A percentile compares a stretch with the other conserved stretches of the same genome.
Evolutionary conservation across 2,797 vertebrate species (phyloP).

Genomic region (Gymnothorax reevesii): DNA sequence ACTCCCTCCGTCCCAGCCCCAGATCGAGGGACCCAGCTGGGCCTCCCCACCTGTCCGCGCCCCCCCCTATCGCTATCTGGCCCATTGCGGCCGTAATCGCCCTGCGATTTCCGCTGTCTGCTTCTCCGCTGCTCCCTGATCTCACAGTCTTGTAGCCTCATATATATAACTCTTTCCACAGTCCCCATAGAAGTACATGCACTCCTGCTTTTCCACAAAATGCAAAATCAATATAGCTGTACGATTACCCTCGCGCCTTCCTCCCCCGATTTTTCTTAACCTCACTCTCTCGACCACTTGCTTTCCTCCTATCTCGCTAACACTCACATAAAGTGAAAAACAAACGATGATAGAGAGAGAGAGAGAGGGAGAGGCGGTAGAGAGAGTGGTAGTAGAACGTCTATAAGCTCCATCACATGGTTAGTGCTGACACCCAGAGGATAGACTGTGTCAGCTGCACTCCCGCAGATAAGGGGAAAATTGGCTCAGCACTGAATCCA

Average conservation of each 20-base stretch:
- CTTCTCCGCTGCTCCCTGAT: conserved; percentile 4
- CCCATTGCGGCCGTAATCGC: background rate
- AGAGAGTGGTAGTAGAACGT: background rate
- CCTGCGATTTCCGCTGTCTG: background rate
- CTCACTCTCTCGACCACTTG: background rate
- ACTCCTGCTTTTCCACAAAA: background rate
- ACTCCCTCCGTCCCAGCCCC: background rate
- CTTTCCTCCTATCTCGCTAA: background rate
- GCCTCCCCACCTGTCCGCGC: background rate
- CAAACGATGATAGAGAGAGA: conserved; percentile 34
- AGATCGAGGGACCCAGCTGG: background rate
- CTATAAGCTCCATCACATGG: conserved; percentile 50
- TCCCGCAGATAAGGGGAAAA: conserved; percentile 33
- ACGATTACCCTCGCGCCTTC: background rate
- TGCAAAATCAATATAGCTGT: background rate
- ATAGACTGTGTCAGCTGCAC: conserved; percentile 72
- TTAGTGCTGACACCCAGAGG: conserved; percentile 82
- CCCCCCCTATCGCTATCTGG: background rate
- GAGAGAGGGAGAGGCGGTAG: background rate
- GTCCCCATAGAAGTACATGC: background rate
- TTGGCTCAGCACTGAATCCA: background rate
- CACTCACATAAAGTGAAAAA: conserved; percentile 54
- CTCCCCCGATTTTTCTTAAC: background rate
- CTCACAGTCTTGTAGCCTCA: background rate
- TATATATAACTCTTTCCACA: background rate